Base-by-base conservation (phyloP, 1,140 invertebrate genomes). In the Sminthurinus signatus region DNA sequence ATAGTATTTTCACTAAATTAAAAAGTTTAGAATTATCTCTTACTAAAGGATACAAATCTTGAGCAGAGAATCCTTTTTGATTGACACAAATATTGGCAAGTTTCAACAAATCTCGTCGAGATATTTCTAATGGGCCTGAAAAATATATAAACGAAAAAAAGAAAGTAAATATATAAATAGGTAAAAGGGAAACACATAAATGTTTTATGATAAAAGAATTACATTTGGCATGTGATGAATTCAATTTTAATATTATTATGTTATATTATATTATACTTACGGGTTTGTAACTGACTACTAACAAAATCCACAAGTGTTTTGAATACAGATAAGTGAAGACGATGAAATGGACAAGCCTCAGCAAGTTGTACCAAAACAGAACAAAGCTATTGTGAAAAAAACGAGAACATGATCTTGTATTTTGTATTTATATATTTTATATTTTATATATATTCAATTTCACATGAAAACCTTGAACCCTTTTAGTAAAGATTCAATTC, bases 301-400 rank as follows among this genome's bases (percentile, higher is more conserved):
- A 63, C 27, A 27, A 19, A 57, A 1, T 48, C 1, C 1, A 43
- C 4, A 0, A 63, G 17, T 19, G 4, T 32, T 23, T 36, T 32
- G 31, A 63, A 63, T 10, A 63, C 52, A 0, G 27, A 21, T 17
- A 27, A 23, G 15, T 63, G 42, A 3, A 63, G 29, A 2, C 61
- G 36, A 1, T 63, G 51, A n/a, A 63, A 63, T 39, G 61, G 52
- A n/a, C 61, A 63, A 1, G 52, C 1, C 17, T 57, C 50, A 2
- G 61, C 61, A 1, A 63, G 17, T 56, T 56, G 51, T 2, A 32
- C 17, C 17, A 32, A 23, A 15, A 63, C 42, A 10, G 14, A 27
- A 21, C 42, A 25, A 2, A 63, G 4, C 61, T 63, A 19, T n/a
- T n/a, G 31, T 57, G 1, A 31, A 8, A 21, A 15, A 12, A 48